Evolutionary conservation across 2,888 invertebrate species (phyloP).

Genomic region (Pyrocoelia pectoralis): DNA sequence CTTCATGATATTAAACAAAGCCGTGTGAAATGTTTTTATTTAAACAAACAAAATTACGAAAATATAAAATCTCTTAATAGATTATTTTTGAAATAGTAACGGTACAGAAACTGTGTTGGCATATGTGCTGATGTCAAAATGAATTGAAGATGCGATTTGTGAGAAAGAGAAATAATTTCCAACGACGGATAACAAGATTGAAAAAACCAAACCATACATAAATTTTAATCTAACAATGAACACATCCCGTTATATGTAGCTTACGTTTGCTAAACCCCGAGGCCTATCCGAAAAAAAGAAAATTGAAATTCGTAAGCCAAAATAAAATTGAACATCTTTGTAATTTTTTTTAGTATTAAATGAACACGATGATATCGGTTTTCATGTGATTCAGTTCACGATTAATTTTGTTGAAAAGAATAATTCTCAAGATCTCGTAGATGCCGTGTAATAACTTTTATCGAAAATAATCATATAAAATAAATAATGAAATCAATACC

Average conservation of each 20-base stretch:
- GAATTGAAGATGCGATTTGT: background rate
- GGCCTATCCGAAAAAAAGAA: background rate
- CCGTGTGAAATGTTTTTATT: too few relatives aligned
- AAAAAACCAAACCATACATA: background rate
- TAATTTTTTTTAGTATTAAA: too few relatives aligned
- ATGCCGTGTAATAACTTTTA: background rate
- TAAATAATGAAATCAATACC: background rate
- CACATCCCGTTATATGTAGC: background rate
- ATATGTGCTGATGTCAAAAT: background rate
- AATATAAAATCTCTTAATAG: too few relatives aligned
- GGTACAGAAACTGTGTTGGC: too few relatives aligned
- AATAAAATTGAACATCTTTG: background rate
- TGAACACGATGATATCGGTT: too few relatives aligned
- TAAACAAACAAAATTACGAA: too few relatives aligned
- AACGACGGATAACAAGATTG: background rate
- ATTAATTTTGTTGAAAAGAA: too few relatives aligned
- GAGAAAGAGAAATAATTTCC: background rate
- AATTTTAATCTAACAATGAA: conserved; percentile 3
- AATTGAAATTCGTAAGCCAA: background rate
- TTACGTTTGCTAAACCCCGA: background rate
- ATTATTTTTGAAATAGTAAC: too few relatives aligned
- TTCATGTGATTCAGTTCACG: too few relatives aligned
- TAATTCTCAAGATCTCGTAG: too few relatives aligned
- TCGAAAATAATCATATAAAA: background rate
- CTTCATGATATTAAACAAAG: too few relatives aligned